Percentiles rank a stretch among this genome's conserved stretches.
These are phyloP conservation scores for Notarius quadriscutis DNA, from an alignment of 2,113 vertebrate genomes.

Conservation along the genomic window DNA sequence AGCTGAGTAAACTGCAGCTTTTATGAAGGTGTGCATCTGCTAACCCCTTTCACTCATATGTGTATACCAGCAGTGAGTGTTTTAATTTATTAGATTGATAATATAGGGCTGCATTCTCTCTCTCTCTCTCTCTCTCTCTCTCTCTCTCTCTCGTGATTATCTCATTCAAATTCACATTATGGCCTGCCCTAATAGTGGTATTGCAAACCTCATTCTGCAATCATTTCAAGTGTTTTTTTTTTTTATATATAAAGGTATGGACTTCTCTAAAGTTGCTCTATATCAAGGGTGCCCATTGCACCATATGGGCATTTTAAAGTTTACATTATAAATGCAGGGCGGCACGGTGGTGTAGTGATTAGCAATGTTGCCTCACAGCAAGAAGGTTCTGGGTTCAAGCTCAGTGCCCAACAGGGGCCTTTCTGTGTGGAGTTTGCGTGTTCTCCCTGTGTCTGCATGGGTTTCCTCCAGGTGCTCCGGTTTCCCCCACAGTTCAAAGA, in stretches of 20 bases:
- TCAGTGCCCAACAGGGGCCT: too few relatives aligned
- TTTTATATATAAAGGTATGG: background rate
- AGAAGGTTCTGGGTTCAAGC: too few relatives aligned
- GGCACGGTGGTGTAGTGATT: too few relatives aligned
- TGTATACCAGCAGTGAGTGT: background rate
- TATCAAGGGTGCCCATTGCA: background rate
- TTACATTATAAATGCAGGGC: background rate
- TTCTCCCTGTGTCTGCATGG: too few relatives aligned
- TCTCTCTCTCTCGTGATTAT: background rate
- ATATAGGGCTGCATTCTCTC: background rate
- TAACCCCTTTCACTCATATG: background rate
- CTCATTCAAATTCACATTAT: conserved; percentile 1
- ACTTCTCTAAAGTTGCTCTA: background rate
- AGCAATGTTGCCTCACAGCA: too few relatives aligned
- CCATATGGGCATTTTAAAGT: background rate
- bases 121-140: too few relatives aligned
- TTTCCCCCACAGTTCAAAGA: too few relatives aligned
- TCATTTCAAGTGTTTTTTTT: background rate
- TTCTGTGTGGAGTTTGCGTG: too few relatives aligned
- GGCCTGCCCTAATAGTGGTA: background rate
- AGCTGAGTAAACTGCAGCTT: conserved; percentile 22
- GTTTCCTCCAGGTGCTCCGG: too few relatives aligned
- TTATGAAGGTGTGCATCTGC: conserved; percentile 12
- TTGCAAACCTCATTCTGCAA: conserved; percentile 8
- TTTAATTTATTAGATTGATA: conserved; percentile 15